These are phyloP conservation scores for Bolborhynchus lineola DNA, from an alignment of 2,113 vertebrate species.

Conservation along the genomic window DNA sequence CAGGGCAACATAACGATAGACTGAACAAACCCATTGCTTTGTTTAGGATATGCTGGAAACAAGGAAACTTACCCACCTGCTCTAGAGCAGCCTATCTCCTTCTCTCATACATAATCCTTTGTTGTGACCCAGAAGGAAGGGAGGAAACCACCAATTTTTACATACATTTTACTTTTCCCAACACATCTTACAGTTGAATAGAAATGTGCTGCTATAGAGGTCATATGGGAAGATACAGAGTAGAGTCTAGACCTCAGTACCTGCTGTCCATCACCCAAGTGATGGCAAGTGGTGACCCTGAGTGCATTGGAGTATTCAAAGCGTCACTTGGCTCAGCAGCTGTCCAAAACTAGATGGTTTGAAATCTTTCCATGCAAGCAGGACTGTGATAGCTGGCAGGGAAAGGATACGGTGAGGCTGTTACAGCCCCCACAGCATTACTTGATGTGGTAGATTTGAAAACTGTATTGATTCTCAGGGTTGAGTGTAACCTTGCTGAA, in stretches of 20 bases:
- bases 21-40: background rate
- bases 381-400: background rate
- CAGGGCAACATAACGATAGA: rapidly evolving
- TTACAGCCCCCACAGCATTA: background rate
- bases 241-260: background rate
- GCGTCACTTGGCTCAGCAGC: background rate
- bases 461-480: background rate
- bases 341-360: background rate
- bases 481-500: background rate
- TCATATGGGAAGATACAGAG: background rate
- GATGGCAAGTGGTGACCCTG: background rate
- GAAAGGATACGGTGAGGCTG: rapidly evolving
- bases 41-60: background rate
- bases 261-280: background rate
- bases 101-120: background rate
- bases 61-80: background rate
- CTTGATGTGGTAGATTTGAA: background rate
- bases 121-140: background rate
- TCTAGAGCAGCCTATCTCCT: background rate
- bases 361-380: background rate
- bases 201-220: background rate
- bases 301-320: background rate
- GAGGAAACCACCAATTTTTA: background rate
- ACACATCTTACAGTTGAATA: background rate
- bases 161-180: background rate